Evolutionary conservation across 2,797 vertebrate genomes (phyloP).

Genomic region (Manis javanica): DNA sequence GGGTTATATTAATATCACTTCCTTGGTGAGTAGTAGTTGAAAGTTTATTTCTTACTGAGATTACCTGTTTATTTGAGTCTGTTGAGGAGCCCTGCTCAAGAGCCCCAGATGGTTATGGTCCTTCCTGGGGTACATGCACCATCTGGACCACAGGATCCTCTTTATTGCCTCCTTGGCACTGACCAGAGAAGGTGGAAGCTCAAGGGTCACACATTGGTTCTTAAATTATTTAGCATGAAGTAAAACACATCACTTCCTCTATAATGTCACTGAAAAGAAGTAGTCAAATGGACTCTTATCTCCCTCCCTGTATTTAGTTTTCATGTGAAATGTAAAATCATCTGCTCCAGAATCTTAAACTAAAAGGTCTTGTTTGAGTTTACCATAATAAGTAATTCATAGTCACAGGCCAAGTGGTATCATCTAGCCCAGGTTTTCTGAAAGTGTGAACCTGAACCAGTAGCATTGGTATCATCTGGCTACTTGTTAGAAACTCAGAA

Average conservation of each 20-base stretch:
- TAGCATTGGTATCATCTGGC: background rate
- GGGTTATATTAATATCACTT: background rate
- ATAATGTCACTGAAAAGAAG: background rate
- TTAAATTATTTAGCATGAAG: background rate
- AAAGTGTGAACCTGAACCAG: background rate
- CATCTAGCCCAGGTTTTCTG: background rate
- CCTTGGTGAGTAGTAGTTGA: background rate
- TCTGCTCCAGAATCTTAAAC: background rate
- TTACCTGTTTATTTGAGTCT: background rate
- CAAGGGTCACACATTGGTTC: background rate
- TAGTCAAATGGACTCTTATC: background rate
- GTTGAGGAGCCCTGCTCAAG: background rate
- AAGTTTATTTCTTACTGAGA: background rate
- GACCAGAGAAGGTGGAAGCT: background rate
- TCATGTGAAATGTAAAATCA: background rate
- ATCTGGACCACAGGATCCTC: background rate
- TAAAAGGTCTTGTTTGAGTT: background rate
- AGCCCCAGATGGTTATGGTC: background rate
- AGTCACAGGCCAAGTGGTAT: background rate
- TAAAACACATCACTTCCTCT: background rate
- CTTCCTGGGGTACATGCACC: background rate
- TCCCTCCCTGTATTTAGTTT: background rate
- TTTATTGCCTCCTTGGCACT: background rate
- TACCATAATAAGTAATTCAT: background rate
- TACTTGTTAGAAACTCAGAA: background rate